A percentile compares a stretch with the other conserved stretches of the same genome.
phyloP scores from a whole-genome alignment of 2,888 invertebrate species.

The Andrena praecox region DNA sequence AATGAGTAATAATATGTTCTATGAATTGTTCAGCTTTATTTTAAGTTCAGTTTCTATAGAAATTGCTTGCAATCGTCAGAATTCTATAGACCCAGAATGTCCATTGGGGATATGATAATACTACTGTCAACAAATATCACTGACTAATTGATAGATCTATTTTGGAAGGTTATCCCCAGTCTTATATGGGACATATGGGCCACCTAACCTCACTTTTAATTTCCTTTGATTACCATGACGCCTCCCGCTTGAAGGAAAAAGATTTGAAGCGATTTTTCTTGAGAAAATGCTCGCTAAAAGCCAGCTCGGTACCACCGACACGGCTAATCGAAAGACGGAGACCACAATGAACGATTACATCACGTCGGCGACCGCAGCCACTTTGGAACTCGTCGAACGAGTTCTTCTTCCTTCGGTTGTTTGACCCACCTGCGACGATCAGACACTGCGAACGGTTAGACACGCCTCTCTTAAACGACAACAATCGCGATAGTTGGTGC shows the following conservation, averaged over 20 bases:
- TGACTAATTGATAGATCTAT: no score
- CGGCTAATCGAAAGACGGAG: slow-evolving; percentile 62
- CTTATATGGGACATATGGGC: no score
- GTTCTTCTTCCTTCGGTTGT: slow-evolving; percentile 68
- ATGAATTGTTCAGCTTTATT: no score
- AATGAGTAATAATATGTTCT: no score
- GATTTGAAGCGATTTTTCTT: neutral
- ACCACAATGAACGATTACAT: slow-evolving; percentile 70
- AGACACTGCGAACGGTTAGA: slow-evolving; percentile 50
- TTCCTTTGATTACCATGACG: neutral
- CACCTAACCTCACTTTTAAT: neutral
- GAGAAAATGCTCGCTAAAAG: slow-evolving; percentile 10
- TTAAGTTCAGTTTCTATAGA: no score
- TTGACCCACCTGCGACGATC: slow-evolving; percentile 70
- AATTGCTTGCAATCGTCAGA: no score
- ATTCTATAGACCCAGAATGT: no score
- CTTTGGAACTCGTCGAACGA: slow-evolving; percentile 73
- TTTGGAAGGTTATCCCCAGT: no score
- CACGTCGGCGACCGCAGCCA: slow-evolving; percentile 70
- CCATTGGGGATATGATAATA: no score
- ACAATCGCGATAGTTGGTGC: slow-evolving; percentile 59
- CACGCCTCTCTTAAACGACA: slow-evolving; percentile 67
- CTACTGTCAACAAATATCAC: no score
- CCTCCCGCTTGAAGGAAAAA: neutral
- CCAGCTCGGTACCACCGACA: slow-evolving; percentile 1